phyloP scores from a whole-genome alignment of 2,797 vertebrate genomes.

The Chelon auratus region DNA sequence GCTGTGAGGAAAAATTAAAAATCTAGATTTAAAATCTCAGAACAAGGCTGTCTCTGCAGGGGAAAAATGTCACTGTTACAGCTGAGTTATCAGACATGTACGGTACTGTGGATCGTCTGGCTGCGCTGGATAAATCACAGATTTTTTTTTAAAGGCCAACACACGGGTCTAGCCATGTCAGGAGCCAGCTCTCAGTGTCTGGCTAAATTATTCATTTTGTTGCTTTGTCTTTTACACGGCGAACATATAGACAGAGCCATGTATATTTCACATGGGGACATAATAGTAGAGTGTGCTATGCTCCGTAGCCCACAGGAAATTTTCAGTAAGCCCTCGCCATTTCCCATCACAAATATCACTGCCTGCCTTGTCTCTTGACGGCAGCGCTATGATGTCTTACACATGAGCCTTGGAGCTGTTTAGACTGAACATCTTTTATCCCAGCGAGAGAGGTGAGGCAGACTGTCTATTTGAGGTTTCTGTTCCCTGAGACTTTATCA shows the following conservation, averaged over 20 bases:
- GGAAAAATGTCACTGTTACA: background rate
- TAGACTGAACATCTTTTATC: background rate
- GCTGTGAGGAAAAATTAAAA: background rate
- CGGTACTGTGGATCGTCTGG: background rate
- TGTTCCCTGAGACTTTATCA: conserved; percentile 16
- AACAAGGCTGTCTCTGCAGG: background rate
- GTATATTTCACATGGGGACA: conserved; percentile 37
- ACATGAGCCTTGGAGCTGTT: background rate
- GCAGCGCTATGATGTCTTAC: background rate
- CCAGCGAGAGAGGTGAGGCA: background rate
- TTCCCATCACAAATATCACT: background rate
- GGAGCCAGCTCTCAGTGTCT: conserved; percentile 6
- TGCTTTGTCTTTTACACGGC: conserved; percentile 20
- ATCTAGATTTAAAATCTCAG: conserved; percentile 1
- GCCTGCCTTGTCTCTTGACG: conserved; percentile 3
- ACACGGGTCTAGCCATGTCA: background rate
- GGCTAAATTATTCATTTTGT: conserved; percentile 40
- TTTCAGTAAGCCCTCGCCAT: background rate
- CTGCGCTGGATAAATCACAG: background rate
- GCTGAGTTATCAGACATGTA: background rate
- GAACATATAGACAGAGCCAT: conserved; percentile 11
- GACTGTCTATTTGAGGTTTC: conserved; percentile 18
- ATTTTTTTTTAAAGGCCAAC: conserved; percentile 1
- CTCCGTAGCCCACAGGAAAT: conserved; percentile 16
- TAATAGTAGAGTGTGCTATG: background rate